Evolutionary conservation across 1,140 invertebrate genomes (phyloP), one percentile per base, ranked within the genome.

Genomic region (Drosophila malerkotliana): DNA sequence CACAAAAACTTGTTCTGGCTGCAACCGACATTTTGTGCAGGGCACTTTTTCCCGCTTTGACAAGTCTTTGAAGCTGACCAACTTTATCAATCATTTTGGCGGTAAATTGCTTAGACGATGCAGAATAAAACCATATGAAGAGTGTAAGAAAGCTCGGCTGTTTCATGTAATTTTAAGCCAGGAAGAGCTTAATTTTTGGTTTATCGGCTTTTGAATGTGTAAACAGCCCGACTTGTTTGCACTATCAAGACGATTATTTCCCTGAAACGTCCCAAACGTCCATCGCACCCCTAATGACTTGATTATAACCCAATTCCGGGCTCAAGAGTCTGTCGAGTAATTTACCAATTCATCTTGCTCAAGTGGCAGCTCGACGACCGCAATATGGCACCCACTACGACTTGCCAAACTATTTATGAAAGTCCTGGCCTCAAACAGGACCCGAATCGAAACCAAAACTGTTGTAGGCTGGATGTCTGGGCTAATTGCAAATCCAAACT

Each of bases 51-150:
- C 34, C 48, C 45, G 63, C 57, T 76, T 61, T 77, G 51, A 54
- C 44, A 76, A 52, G 71, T 76, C 66, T 56, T 54, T 58, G 53
- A 66, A 66, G 54, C 26, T 34, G 41, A 48, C 15, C 53, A 84
- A 90, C 72, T 91, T 91, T 89, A 90, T 91, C 89, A 90, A 91
- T 91, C 89, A 91, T 91, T 91, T 91, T 85, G 89, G 74, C 68
- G 89, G 75, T 90, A 89, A 90, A 90, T 91, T 90, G 88, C 80
- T 90, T 85, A 79, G 88, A 82, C 85, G 85, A 88, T 79, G 76
- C 80, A 52, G 55, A 61, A 72, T 62, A 75, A 72, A 76, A 66
- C 60, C 78, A 77, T 48, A 76, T 61, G n/a, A 67, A 51, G 30
- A 7, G 39, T 7, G 5, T 54, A 12, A 30, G 49, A 45, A 18